Percentiles rank a stretch among this genome's conserved stretches.
phyloP scores from a whole-genome alignment of 30 jellyfish, hydroid and myxozoan genomes.

The Sanderia malayensis region DNA sequence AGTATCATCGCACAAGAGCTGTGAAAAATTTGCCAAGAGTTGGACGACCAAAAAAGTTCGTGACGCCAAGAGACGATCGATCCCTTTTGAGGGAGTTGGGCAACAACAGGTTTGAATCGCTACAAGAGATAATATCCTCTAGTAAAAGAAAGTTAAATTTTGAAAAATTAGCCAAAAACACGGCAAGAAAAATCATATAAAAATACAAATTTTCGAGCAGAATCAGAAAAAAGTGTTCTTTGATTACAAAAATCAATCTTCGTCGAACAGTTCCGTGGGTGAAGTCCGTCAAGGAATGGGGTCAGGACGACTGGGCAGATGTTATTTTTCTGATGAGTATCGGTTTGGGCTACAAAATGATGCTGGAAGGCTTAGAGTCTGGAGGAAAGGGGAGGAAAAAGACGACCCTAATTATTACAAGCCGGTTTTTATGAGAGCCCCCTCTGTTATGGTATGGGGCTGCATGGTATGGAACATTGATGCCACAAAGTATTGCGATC shows the following conservation, averaged over 20 bases:
- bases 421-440: too few relatives aligned
- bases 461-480: background rate
- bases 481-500: conserved; percentile 1
- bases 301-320: conserved; percentile 43
- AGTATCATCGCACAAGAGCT: background rate
- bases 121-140: too few relatives aligned
- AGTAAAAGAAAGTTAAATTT: too few relatives aligned
- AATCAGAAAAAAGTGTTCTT: too few relatives aligned
- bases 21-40: conserved; percentile 20
- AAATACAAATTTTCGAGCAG: conserved; percentile 36
- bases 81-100: too few relatives aligned
- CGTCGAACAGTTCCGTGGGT: conserved; percentile 40
- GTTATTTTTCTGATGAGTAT: conserved; percentile 38
- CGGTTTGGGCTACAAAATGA: conserved; percentile 15
- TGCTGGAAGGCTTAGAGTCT: conserved; percentile 14
- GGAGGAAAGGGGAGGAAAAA: too few relatives aligned
- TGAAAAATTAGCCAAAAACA: too few relatives aligned
- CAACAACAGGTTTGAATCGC: too few relatives aligned
- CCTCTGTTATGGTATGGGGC: too few relatives aligned
- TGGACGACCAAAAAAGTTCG: conserved; percentile 31
- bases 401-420: too few relatives aligned
- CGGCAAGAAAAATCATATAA: background rate
- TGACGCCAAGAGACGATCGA: conserved; percentile 31
- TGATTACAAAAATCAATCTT: conserved; percentile 26
- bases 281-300: conserved; percentile 26